Evolutionary conservation across 2,113 vertebrate species (phyloP), one percentile per base, ranked within the genome.

Genomic region (Chauna torquata): DNA sequence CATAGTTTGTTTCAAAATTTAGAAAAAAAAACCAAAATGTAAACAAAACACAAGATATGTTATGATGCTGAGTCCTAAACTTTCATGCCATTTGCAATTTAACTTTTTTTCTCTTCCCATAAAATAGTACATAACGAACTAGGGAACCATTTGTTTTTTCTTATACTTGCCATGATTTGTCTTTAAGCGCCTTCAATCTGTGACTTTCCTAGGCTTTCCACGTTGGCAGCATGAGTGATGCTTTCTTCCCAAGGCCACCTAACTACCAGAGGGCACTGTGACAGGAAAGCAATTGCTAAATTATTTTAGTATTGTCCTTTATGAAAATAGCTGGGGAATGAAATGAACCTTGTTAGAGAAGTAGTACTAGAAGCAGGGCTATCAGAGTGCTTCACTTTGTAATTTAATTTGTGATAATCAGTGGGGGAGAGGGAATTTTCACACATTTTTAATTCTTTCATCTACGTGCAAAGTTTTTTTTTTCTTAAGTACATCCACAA

Each of bases 381-480:
- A n/a, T 62, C 44, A 54, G 78, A 87, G 20, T 50, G 16, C 23
- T 91, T 84, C 47, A 42, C 30, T 85, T 88, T n/a, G 17, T 82
- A 90, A 88, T 80, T 85, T 71, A 11, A 49, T 74, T 70, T 74
- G 34, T 92, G 64, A 74, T 61, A 83, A 49, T 36, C 27, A 66
- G 16, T 2, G 0, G 6, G 9, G 22, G 30, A 87, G 15, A 78
- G 25, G 8, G 23, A 12, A 69, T 82, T 93, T 94, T 83, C 18
- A 20, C 36, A 28, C 6, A 66, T 36, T 61, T 84, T 62, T 75
- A 5, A 50, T 38, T 91, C 25, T 66, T 85, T 79, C 52, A 64
- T 34, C 19, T 1, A 0, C 16, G n/a, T 16, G 5, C 1, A 32
- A 45, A 68, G 0, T 11, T 7, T 1, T 11, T 32, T 58, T 61